Evolutionary conservation across 1,140 invertebrate species (phyloP), one percentile per base, ranked within the genome.

Genomic region (Elymnias hypermnestra): DNA sequence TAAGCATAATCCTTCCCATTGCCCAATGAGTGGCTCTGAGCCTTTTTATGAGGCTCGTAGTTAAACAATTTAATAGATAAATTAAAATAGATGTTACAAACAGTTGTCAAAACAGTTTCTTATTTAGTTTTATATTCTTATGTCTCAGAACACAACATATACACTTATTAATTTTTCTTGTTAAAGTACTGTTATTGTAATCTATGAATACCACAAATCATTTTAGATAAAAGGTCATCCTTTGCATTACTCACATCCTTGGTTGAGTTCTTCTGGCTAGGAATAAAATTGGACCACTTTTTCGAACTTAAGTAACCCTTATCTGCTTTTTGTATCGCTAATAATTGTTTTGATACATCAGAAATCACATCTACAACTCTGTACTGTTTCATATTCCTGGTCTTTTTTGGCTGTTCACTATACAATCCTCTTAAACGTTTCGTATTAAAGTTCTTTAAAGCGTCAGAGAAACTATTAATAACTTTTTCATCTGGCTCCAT

Each of bases 311-410:
- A 7, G 14, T 17, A 18, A 26, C 8, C 9, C 23, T 53, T 58
- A 44, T 81, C 76, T 2, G 76, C 67, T 6, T 41, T 58, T 21
- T 73, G 67, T 5, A 75, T 58, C 15, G 63, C 64, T 52, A 60
- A 71, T 9, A 78, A 35, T 48, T 75, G 63, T 2, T 35, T 39
- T 1, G 50, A 53, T 6, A 78, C 59, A 47, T 38, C 43, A 1
- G 22, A 25, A 35, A 78, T 57, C 13, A 75, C 57, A 43, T 66
- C 59, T 45, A 61, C 31, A 8, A 46, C 2, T 26, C 28, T 33
- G 21, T 25, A 40, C 17, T 42, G 6, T 10, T 1, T 3, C 0
- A 4, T 8, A 28, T 14, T 37, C 19, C 12, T 26, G 29, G 3
- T 15, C 6, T 10, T 1, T 3, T 15, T 37, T 43, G 29, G 14